Evolutionary conservation across 2,113 vertebrate genomes (phyloP), one percentile per base, ranked within the genome.

Genomic region (Dicerorhinus sumatrensis): DNA sequence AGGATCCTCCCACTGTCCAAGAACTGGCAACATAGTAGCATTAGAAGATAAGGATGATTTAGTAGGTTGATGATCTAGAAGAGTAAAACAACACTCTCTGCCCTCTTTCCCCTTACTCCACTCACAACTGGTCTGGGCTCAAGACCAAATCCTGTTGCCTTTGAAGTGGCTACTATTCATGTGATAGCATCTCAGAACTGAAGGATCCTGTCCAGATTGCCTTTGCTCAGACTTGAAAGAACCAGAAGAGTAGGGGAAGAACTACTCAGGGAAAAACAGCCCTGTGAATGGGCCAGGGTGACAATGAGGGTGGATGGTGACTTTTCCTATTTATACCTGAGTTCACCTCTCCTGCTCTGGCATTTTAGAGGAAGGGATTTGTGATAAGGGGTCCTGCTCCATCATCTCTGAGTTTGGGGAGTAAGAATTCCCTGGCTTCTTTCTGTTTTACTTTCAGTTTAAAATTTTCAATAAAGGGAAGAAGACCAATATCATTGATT

Each of bases 401-500:
- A 80, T 82, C 31, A 83, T 88, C 46, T 86, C 25, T 91, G 83
- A 93, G 48, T 96, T 96, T 85, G 48, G 29, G 3, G 29, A 39
- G 9, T 89, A 91, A 92, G 58, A 75, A 83, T 79, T 92, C 48
- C 27, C 13, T 86, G 17, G 31, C 1, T 91, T 27, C n/a, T 95
- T 97, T 97, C 36, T 92, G 58, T 89, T 93, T 95, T 98, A 89
- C 97, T 98, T 98, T 36, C 95, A 99, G 99, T 99, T 99, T 98
- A 99, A 99, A 98, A 98, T 98, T 79, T 99, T 99, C 97, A 99
- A 99, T 99, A 99, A 99, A 98, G 99, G 99, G 14, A 99, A 99
- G 97, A 99, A 99, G 98, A 99, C 99, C 58, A 99, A 99, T 97
- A 99, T 99, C 82, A 99, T 99, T 8, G 99, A 99, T 98, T 99